A percentile compares a stretch with the other conserved stretches of the same genome.
Evolutionary conservation across 2,113 vertebrate genomes (phyloP).

Genomic region (Uropsilus gracilis): DNA sequence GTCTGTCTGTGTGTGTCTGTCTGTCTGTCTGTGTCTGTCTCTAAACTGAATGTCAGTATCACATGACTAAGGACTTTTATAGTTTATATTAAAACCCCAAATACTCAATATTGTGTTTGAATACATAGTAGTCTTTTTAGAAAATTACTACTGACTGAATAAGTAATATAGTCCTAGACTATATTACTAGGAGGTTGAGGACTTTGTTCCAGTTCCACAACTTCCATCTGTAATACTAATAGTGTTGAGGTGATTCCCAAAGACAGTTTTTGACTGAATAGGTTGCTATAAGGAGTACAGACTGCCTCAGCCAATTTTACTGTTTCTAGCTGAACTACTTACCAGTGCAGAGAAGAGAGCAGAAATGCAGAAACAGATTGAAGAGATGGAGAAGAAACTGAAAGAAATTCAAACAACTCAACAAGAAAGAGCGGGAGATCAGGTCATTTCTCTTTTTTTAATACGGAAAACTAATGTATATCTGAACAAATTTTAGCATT

Average conservation of each 20-base stretch:
- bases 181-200: not conserved
- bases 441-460: conserved; percentile 77
- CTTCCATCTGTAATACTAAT: not conserved
- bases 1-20: not conserved
- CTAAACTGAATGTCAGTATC: not conserved
- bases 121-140: not conserved
- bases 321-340: conserved; percentile 84
- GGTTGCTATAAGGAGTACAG: not conserved
- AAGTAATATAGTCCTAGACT: not conserved
- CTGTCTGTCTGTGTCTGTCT: no score
- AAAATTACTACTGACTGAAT: not conserved
- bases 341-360: conserved; percentile 83
- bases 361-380: conserved; percentile 86
- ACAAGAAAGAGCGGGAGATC: conserved; percentile 49
- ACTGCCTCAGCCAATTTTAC: not conserved
- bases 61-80: not conserved
- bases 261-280: conserved; percentile 12
- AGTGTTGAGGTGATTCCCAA: not conserved
- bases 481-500: conserved; percentile 20
- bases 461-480: not conserved
- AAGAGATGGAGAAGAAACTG: conserved; percentile 86
- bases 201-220: not conserved
- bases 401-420: conserved; percentile 77
- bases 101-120: not conserved
- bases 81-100: conserved; percentile 3